Conservation (phyloP, 2,888 invertebrate genomes). For the Caenorhabditis sp. region DNA sequence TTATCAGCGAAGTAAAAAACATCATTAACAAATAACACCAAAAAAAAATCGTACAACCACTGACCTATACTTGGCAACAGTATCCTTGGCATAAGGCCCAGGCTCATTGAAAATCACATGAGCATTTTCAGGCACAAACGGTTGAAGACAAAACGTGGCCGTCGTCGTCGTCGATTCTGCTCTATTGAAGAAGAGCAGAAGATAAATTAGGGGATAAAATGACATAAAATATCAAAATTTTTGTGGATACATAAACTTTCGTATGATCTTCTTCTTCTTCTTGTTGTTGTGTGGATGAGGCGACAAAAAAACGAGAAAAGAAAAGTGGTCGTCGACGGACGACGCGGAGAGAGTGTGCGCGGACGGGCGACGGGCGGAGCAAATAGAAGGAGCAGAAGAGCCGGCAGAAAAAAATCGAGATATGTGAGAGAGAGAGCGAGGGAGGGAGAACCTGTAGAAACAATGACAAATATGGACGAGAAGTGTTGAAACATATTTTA, state of each 20-base stretch:
- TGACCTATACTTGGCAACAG: constrained; percentile 78
- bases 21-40: too few relatives aligned
- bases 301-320: constrained; percentile 8
- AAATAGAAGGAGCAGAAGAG: constrained; percentile 10
- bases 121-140: constrained; percentile 77
- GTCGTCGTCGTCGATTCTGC: too few relatives aligned
- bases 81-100: constrained; percentile 77
- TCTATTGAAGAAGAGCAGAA: constrained; percentile 33
- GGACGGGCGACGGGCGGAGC: constrained; percentile 18
- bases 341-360: background rate
- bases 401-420: background rate
- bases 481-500: too few relatives aligned
- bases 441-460: constrained; percentile 2
- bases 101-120: constrained; percentile 76
- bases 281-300: too few relatives aligned
- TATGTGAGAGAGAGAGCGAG: background rate
- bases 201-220: constrained; percentile 22
- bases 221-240: constrained; percentile 10
- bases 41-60: too few relatives aligned
- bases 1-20: too few relatives aligned
- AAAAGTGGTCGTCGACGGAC: background rate
- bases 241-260: constrained; percentile 1
- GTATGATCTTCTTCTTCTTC: too few relatives aligned
- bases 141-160: constrained; percentile 63
- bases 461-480: too few relatives aligned